A percentile compares a stretch with the other conserved stretches of the same genome.
Conservation (phyloP, 2,888 invertebrate species). For the Napeogenes sylphis region DNA sequence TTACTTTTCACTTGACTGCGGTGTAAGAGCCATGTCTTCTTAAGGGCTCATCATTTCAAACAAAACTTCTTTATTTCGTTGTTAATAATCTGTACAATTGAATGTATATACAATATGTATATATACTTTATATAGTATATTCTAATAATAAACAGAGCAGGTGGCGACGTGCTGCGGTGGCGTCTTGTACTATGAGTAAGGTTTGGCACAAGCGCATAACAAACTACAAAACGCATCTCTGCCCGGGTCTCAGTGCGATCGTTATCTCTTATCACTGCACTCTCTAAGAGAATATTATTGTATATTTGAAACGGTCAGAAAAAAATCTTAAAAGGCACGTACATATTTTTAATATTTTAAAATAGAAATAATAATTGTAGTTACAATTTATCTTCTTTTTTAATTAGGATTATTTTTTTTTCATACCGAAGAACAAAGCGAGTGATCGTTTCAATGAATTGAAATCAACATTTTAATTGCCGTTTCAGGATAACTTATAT, state of each 20-base stretch:
- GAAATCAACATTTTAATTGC: neutral
- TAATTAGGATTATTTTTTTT: too few relatives aligned
- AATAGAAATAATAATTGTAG: too few relatives aligned
- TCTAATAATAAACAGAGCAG: too few relatives aligned
- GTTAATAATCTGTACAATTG: neutral
- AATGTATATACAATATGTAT: neutral
- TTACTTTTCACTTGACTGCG: too few relatives aligned
- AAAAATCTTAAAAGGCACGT: too few relatives aligned
- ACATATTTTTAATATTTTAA: too few relatives aligned
- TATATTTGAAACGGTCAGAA: neutral
- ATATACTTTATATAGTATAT: too few relatives aligned
- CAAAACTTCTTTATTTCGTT: too few relatives aligned
- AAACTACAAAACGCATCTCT: neutral
- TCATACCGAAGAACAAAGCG: too few relatives aligned
- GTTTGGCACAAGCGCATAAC: constrained; percentile 5
- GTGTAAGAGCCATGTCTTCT: too few relatives aligned
- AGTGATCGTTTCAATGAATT: neutral
- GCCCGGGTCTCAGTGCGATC: neutral
- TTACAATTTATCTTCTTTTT: too few relatives aligned
- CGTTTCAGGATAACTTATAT: neutral
- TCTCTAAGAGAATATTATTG: neutral
- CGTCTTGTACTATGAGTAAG: neutral
- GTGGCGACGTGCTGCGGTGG: neutral
- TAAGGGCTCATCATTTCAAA: too few relatives aligned
- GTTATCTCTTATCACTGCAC: neutral